These are phyloP conservation scores for Loripinus fragilis DNA, from an alignment of 2,888 invertebrate species.

Conservation along the genomic window DNA sequence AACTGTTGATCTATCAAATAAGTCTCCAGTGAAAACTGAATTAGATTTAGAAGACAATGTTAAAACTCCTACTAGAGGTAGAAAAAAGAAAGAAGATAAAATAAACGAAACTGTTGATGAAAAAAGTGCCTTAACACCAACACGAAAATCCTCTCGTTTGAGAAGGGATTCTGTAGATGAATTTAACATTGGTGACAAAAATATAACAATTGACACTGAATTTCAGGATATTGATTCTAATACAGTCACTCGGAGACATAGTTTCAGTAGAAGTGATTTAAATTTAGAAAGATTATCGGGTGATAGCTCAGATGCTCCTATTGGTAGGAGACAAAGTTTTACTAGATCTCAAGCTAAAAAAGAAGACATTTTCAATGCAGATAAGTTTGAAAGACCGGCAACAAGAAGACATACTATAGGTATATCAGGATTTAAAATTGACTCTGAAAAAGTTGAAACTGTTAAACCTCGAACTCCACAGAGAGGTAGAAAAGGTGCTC, in stretches of 20 bases:
- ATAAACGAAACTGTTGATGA: slow-evolving; percentile 30
- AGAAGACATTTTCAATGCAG: slow-evolving; percentile 18
- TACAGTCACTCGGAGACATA: slow-evolving; percentile 32
- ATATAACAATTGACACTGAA: slow-evolving; percentile 14
- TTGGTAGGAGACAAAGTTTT: slow-evolving; percentile 36
- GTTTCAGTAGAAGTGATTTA: slow-evolving; percentile 30
- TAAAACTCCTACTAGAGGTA: slow-evolving; percentile 29
- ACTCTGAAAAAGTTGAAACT: not conserved
- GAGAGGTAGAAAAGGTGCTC: not conserved
- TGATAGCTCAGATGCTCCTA: not conserved
- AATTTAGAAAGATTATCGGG: not conserved
- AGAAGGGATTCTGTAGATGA: slow-evolving; percentile 17
- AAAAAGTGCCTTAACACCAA: slow-evolving; percentile 31
- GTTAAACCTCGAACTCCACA: slow-evolving; percentile 11
- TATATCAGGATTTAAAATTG: slow-evolving; percentile 1
- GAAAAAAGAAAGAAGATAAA: slow-evolving; percentile 19
- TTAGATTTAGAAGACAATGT: not conserved
- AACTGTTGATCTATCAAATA: not conserved
- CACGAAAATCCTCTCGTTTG: slow-evolving; percentile 26
- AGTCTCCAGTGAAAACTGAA: not conserved
- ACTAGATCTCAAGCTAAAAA: slow-evolving; percentile 36
- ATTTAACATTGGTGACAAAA: not conserved
- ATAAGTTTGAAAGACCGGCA: not conserved
- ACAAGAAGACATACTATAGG: slow-evolving; percentile 19
- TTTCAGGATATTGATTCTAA: slow-evolving; percentile 14